These are phyloP conservation scores for Odontesthes bonariensis DNA, from an alignment of 2,113 vertebrate species.

Conservation along the genomic window DNA sequence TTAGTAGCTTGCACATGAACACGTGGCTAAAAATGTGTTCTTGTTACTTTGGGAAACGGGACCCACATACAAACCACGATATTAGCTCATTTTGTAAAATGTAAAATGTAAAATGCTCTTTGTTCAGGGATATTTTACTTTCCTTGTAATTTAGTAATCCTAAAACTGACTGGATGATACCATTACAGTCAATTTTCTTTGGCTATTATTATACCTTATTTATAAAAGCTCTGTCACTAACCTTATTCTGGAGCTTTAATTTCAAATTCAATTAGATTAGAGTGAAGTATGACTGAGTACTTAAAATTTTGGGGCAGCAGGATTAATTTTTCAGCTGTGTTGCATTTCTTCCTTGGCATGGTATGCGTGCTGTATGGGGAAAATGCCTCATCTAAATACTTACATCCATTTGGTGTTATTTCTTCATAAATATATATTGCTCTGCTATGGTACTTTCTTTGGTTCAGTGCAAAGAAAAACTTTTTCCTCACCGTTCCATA, in stretches of 20 bases:
- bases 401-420: constrained; percentile 16
- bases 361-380: constrained; percentile 26
- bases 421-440: background rate
- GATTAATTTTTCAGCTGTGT: constrained; percentile 55
- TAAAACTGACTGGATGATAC: constrained; percentile 56
- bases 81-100: background rate
- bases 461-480: background rate
- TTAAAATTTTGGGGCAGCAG: constrained; percentile 44
- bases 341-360: constrained; percentile 47
- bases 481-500: constrained; percentile 13
- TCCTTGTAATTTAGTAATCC: constrained; percentile 16
- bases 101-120: too few species aligned
- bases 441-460: constrained; percentile 4
- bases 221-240: constrained; percentile 76
- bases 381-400: constrained; percentile 48
- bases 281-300: constrained; percentile 69
- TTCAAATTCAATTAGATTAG: constrained; percentile 74
- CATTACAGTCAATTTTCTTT: constrained; percentile 67
- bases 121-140: constrained; percentile 23
- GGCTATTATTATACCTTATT: constrained; percentile 78
- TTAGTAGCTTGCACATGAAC: background rate
- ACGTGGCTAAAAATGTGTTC: too few species aligned
- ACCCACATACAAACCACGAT: background rate
- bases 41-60: background rate
- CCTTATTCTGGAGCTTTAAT: constrained; percentile 74